These are phyloP conservation scores for Eriosoma lanigerum DNA, from an alignment of 1,140 invertebrate genomes.

Conservation along the genomic window DNA sequence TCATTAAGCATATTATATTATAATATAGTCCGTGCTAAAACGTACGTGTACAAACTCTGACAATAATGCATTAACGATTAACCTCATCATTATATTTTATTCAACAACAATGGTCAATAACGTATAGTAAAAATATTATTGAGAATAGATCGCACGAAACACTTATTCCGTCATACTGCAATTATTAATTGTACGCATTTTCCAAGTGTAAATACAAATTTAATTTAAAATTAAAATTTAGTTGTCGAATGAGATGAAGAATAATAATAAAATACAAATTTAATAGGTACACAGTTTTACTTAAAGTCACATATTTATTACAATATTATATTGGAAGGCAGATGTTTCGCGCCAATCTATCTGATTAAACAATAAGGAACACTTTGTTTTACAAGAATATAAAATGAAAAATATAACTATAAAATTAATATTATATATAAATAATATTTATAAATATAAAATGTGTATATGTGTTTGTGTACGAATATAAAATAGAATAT, in stretches of 20 bases:
- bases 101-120: background rate
- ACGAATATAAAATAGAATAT: background rate
- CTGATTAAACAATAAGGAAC: slow-evolving; percentile 3
- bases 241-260: too few species aligned
- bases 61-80: background rate
- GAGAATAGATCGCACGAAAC: slow-evolving; percentile 18
- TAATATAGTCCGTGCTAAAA: slow-evolving; percentile 3
- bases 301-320: too few species aligned
- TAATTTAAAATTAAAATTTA: too few species aligned
- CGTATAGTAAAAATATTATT: background rate
- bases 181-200: too few species aligned
- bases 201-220: too few species aligned
- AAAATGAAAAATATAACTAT: slow-evolving; percentile 25
- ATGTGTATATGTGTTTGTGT: background rate
- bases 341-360: slow-evolving; percentile 31
- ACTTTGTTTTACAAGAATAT: slow-evolving; percentile 3
- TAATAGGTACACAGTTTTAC: too few species aligned
- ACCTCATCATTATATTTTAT: slow-evolving; percentile 1
- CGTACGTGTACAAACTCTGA: slow-evolving; percentile 20
- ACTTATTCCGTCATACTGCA: too few species aligned
- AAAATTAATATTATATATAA: background rate
- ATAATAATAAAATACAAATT: too few species aligned
- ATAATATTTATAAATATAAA: slow-evolving; percentile 9
- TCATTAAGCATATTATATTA: slow-evolving; percentile 5
- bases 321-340: too few species aligned